A percentile compares a stretch with the other conserved stretches of the same genome.
Evolutionary conservation across 2,888 invertebrate genomes (phyloP).

Genomic region (Tachina fera): DNA sequence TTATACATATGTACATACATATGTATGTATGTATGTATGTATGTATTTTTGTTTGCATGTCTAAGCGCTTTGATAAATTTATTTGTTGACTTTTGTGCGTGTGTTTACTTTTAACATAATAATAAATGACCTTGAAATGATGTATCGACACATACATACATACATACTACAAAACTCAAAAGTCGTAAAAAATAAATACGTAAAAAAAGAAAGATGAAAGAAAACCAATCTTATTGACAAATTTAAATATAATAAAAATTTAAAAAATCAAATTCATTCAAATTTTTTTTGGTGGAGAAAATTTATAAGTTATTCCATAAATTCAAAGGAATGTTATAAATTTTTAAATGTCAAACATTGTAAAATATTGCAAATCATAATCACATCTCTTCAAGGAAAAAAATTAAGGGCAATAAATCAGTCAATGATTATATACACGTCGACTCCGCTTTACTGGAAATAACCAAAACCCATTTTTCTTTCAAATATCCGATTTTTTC

Average conservation of each 20-base stretch:
- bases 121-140: conserved; percentile 58
- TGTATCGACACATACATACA: conserved; percentile 45
- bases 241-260: conserved; percentile 26
- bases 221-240: conserved; percentile 11
- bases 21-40: too few species aligned
- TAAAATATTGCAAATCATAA: neutral
- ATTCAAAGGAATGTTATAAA: conserved; percentile 23
- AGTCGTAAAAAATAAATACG: conserved; percentile 13
- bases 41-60: conserved; percentile 10
- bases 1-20: too few species aligned
- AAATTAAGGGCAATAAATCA: too few species aligned
- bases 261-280: neutral
- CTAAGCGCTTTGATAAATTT: conserved; percentile 38
- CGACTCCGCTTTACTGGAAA: too few species aligned
- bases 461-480: too few species aligned
- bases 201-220: neutral
- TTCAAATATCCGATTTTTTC: too few species aligned
- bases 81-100: conserved; percentile 26
- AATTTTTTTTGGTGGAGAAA: conserved; percentile 1
- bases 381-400: too few species aligned
- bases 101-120: conserved; percentile 17
- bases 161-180: conserved; percentile 11
- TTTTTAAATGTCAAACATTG: neutral
- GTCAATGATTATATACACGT: too few species aligned
- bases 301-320: neutral